These are phyloP conservation scores for Acinonyx jubatus DNA, from an alignment of 2,113 vertebrate genomes.

Conservation along the genomic window DNA sequence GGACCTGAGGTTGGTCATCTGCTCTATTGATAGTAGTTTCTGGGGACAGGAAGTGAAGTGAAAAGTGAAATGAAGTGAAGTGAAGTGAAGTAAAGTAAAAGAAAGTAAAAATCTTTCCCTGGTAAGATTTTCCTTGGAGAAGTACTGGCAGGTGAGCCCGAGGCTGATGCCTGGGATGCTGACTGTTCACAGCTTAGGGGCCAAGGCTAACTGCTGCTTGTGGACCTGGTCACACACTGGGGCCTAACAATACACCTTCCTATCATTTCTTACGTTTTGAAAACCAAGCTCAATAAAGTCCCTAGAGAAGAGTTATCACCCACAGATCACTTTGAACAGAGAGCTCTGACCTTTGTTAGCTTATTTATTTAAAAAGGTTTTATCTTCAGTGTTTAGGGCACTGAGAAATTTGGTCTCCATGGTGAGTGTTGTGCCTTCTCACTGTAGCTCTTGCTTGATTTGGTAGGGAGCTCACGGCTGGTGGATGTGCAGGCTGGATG, in stretches of 20 bases:
- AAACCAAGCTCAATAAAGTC: background rate
- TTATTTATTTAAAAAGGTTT: background rate
- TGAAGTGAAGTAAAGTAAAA: no score
- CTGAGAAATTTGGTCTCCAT: background rate
- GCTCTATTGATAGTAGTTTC: background rate
- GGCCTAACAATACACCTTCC: background rate
- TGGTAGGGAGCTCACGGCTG: background rate
- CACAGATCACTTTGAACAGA: background rate
- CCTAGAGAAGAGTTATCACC: background rate
- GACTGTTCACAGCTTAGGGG: background rate
- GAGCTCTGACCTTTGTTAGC: background rate
- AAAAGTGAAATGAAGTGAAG: no score
- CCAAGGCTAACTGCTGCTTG: background rate
- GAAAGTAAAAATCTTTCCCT: background rate
- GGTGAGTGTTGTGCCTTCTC: background rate
- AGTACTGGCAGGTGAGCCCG: background rate
- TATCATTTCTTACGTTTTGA: background rate
- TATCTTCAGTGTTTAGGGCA: background rate
- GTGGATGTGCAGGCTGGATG: background rate
- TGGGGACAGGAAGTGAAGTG: background rate
- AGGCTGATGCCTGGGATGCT: background rate
- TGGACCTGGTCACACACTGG: background rate
- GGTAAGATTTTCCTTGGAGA: background rate
- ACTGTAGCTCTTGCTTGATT: background rate
- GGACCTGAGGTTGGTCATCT: background rate